These are phyloP conservation scores for Chromobotia macracanthus DNA, from an alignment of 2,797 vertebrate genomes.

Conservation along the genomic window DNA sequence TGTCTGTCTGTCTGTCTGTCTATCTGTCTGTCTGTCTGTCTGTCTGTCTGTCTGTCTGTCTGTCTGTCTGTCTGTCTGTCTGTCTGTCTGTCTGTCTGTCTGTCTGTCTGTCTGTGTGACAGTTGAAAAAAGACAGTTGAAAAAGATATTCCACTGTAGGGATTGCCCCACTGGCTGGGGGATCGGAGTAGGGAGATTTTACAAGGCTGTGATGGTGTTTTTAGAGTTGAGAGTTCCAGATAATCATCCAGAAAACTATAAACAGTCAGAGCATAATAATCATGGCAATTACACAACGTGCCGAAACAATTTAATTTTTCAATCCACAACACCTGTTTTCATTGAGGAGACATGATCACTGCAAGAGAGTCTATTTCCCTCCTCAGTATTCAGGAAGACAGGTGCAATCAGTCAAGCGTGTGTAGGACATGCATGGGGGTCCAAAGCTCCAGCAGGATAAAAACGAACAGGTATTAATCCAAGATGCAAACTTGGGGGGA, in stretches of 20 bases:
- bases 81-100: too few relatives aligned
- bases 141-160: constrained; percentile 52
- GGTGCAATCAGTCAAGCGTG: constrained; percentile 50
- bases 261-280: constrained; percentile 61
- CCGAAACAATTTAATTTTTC: background rate
- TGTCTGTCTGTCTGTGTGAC: too few relatives aligned
- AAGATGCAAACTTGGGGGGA: constrained; percentile 17
- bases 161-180: constrained; percentile 32
- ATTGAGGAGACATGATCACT: background rate
- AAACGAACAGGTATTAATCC: too few relatives aligned
- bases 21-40: too few relatives aligned
- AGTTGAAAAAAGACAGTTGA: too few relatives aligned
- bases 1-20: too few relatives aligned
- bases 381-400: constrained; percentile 56
- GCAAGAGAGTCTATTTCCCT: constrained; percentile 2
- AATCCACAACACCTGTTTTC: constrained; percentile 12
- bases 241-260: constrained; percentile 59
- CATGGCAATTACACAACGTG: constrained; percentile 48
- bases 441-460: constrained; percentile 27
- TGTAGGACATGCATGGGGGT: constrained; percentile 44
- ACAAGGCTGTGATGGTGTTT: constrained; percentile 4
- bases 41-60: too few relatives aligned
- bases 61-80: too few relatives aligned
- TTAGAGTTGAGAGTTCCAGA: constrained; percentile 58
- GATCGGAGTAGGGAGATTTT: background rate